A percentile compares a stretch with the other conserved stretches of the same genome.
Conservation (phyloP, 2,113 vertebrate species). For the Microcebus griseorufus region DNA sequence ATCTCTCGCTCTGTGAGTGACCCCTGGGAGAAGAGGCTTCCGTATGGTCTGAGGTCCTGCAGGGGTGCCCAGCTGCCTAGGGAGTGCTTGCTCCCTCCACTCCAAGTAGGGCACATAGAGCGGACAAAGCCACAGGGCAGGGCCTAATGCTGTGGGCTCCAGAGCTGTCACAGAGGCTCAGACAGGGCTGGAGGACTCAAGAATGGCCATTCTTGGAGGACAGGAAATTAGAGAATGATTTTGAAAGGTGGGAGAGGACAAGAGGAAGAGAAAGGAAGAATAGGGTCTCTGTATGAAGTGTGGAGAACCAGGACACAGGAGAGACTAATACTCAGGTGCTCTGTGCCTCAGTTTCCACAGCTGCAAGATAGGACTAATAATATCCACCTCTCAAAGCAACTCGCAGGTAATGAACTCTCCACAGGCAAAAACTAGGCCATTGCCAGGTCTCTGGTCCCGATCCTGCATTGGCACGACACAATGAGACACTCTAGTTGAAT, state of each 20-base stretch:
- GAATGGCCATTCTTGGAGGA: background rate
- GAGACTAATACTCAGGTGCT: background rate
- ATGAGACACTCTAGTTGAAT: background rate
- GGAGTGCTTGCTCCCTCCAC: background rate
- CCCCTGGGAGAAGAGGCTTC: background rate
- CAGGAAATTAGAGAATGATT: background rate
- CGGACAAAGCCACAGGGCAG: background rate
- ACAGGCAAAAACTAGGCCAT: background rate
- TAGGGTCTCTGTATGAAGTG: background rate
- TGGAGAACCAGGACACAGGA: background rate
- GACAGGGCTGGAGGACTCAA: background rate
- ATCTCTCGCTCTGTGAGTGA: background rate
- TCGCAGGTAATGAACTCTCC: background rate
- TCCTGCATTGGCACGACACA: background rate
- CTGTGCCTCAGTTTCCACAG: background rate
- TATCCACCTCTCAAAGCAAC: background rate
- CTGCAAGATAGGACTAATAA: background rate
- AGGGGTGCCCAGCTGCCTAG: background rate
- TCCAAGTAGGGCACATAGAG: background rate
- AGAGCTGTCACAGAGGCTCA: background rate
- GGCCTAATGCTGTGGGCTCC: rapidly evolving
- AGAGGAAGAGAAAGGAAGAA: background rate
- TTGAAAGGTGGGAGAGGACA: background rate
- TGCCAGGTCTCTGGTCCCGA: background rate
- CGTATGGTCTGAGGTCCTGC: background rate